A percentile compares a stretch with the other conserved stretches of the same genome.
phyloP scores from a whole-genome alignment of 2,113 vertebrate genomes.

The Zapornia atra region DNA sequence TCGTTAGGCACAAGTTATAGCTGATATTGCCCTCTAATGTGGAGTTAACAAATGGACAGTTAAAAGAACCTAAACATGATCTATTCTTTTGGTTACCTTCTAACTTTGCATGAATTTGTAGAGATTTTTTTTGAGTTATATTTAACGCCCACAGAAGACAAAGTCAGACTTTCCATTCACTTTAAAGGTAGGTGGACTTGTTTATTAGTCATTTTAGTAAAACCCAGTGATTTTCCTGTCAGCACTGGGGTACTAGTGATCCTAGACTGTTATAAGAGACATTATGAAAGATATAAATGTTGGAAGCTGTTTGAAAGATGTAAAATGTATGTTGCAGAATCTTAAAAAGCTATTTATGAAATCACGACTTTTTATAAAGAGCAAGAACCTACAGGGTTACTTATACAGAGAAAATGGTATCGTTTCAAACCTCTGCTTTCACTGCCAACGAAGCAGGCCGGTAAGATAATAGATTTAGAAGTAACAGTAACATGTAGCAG shows the following conservation, averaged over 20 bases:
- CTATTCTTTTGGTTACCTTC: background rate
- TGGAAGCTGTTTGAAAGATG: background rate
- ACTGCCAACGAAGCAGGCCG: background rate
- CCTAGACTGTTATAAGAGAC: background rate
- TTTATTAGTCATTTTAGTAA: constrained; percentile 42
- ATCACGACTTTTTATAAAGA: background rate
- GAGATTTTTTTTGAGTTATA: background rate
- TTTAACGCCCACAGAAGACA: background rate
- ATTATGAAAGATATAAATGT: background rate
- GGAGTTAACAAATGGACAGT: background rate
- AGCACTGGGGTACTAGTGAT: background rate
- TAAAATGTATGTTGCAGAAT: background rate
- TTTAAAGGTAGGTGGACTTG: constrained; percentile 47
- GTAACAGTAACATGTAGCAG: background rate
- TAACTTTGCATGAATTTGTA: background rate
- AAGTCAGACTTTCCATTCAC: constrained; percentile 28
- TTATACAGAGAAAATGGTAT: background rate
- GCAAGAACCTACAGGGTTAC: background rate
- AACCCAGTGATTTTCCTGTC: constrained; percentile 23
- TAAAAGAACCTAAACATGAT: background rate
- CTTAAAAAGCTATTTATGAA: background rate
- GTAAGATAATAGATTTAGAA: background rate
- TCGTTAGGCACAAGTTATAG: background rate
- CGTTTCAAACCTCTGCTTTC: constrained; percentile 12
- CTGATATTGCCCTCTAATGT: background rate